Evolutionary conservation across 2,888 invertebrate species (phyloP).

Genomic region (Muscina levida): DNA sequence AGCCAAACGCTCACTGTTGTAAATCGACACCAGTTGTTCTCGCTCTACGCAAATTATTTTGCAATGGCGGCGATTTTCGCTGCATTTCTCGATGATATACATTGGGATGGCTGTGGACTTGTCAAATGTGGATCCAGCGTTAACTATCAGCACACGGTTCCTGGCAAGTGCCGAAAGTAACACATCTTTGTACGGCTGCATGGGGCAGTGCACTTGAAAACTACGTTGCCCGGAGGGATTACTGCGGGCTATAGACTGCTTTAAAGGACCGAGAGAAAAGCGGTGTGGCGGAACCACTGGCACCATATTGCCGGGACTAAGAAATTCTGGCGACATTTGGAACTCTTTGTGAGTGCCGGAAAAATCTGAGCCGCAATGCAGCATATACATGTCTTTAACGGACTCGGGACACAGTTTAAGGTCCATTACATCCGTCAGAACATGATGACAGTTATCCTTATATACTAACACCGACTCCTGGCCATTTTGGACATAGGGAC

Average conservation of each 20-base stretch:
- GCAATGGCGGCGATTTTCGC: conserved; percentile 83
- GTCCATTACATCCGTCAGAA: conserved; percentile 40
- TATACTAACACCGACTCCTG: conserved; percentile 64
- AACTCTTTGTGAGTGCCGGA: conserved; percentile 55
- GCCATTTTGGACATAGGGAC: conserved; percentile 57
- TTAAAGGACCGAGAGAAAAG: conserved; percentile 67
- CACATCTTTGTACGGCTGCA: conserved; percentile 51
- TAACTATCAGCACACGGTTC: conserved; percentile 91
- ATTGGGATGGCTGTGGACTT: conserved; percentile 97
- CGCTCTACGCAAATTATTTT: conserved; percentile 96
- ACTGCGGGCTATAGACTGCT: conserved; percentile 66
- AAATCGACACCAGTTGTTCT: conserved; percentile 91
- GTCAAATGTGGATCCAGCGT: conserved; percentile 93
- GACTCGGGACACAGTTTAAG: conserved; percentile 57
- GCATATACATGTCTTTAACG: conserved; percentile 63
- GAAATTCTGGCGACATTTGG: conserved; percentile 51
- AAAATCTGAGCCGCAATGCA: conserved; percentile 56
- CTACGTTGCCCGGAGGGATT: conserved; percentile 51
- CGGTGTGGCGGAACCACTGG: conserved; percentile 67
- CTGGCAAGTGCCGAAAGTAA: conserved; percentile 57
- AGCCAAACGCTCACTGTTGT: conserved; percentile 90
- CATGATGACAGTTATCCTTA: conserved; percentile 65
- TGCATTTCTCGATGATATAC: conserved; percentile 90
- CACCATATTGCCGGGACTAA: conserved; percentile 34
- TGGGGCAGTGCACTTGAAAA: conserved; percentile 43